Evolutionary conservation across 92 coral and sea anemone genomes (phyloP), one percentile per base, ranked within the genome.

Genomic region (Parazoanthus darwini): DNA sequence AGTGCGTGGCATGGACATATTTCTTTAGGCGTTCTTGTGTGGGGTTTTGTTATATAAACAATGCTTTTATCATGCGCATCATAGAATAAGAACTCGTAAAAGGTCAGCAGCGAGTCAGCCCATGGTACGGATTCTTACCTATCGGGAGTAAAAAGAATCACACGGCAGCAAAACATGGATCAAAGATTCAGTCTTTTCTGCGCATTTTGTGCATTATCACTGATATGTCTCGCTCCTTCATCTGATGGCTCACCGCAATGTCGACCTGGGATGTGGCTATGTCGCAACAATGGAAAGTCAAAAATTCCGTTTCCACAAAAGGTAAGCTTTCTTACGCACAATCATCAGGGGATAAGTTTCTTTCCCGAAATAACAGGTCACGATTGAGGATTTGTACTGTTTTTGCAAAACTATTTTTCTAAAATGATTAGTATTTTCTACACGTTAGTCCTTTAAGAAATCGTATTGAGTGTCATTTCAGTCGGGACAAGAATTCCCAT

Each of bases 221-320:
- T 80, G 48, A 15, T 80, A 23, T 15, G 50, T 80, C 58, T 6
- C 51, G 50, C 56, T 15, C 58, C 85, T 33, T 80, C 65, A 80
- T 80, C 85, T 56, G 72, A 20, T 58, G 35, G 85, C 20, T 18
- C 44, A 7, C 85, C 85, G 26, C 85, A 80, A 58, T 80, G 85
- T 80, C 71, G 85, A 20, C 85, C 85, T 8, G 85, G 85, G 37
- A 25, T 80, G 46, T 80, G 85, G 85, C 73, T 80, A 20, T 80
- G 85, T 8, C 20, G 36, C 36, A 33, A 58, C 14, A 20, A 13
- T 46, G 80, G 80, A 78, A 58, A 73, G 51, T 80, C 85, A 22
- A 29, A 80, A 80, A 80, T 80, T 58, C 85, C 85, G 37, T 15
- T 80, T 33, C 85, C 85, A 33, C 50, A 26, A n/a, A 48, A 13